A percentile compares a stretch with the other conserved stretches of the same genome.
These are phyloP conservation scores for Manis crassicaudata DNA, from an alignment of 2,797 vertebrate genomes.

Conservation along the genomic window DNA sequence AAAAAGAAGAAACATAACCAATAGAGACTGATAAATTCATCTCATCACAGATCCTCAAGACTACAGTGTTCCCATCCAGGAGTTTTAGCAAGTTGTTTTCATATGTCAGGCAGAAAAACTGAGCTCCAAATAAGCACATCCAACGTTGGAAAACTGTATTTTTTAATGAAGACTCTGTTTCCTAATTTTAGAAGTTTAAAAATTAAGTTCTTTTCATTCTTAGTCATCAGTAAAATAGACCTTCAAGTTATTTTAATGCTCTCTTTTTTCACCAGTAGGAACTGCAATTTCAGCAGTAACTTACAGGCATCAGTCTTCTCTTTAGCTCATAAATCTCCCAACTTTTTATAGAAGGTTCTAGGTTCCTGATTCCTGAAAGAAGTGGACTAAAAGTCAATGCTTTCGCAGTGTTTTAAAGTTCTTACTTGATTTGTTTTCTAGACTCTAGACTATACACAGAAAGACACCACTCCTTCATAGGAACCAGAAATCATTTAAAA, in stretches of 20 bases:
- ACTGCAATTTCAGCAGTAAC: background rate
- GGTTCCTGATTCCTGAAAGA: background rate
- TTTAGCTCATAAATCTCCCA: slow-evolving; percentile 54
- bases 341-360: background rate
- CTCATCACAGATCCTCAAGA: background rate
- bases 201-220: background rate
- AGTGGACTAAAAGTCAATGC: slow-evolving; percentile 50
- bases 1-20: slow-evolving; percentile 7
- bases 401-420: slow-evolving; percentile 65
- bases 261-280: background rate
- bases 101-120: background rate
- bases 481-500: background rate
- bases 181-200: background rate
- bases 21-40: background rate
- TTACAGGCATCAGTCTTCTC: slow-evolving; percentile 53
- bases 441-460: background rate
- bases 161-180: background rate
- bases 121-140: background rate
- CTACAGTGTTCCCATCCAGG: background rate
- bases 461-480: background rate
- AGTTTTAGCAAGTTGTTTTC: background rate
- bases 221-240: background rate
- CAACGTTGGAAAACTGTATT: background rate
- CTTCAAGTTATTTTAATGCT: background rate
- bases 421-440: background rate